Percentiles rank a stretch among this genome's conserved stretches.
Conservation (phyloP, 2,113 vertebrate species). For the Galeopterus variegatus region DNA sequence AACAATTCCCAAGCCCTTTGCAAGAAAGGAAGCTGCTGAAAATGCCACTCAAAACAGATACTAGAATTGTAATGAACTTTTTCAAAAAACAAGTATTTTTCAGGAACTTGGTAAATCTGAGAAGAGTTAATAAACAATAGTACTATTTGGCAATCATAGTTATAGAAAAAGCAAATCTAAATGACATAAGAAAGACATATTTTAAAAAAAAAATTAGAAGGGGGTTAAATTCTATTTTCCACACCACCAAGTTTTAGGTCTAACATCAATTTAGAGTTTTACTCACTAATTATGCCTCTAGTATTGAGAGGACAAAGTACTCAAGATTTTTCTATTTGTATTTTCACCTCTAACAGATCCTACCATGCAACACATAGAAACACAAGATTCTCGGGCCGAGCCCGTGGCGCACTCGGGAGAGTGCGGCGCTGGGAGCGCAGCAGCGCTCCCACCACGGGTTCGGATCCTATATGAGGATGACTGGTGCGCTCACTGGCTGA, state of each 20-base stretch:
- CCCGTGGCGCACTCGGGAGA: too few relatives aligned
- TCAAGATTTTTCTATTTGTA: constrained; percentile 51
- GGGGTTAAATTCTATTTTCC: constrained; percentile 43
- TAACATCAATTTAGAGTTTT: constrained; percentile 38
- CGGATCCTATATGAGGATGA: too few relatives aligned
- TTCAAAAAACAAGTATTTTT: constrained; percentile 27
- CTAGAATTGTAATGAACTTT: constrained; percentile 53
- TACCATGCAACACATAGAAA: neutral
- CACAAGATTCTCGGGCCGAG: constrained; percentile 32
- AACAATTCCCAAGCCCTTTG: constrained; percentile 64
- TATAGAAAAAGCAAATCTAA: constrained; percentile 49
- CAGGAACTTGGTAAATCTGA: constrained; percentile 48
- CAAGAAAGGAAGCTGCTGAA: constrained; percentile 57
- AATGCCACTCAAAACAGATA: neutral
- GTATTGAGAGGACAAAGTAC: neutral
- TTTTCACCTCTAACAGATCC: constrained; percentile 31
- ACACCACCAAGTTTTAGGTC: constrained; percentile 39
- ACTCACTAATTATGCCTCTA: constrained; percentile 47
- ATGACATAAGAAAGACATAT: neutral
- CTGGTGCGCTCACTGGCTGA: too few relatives aligned
- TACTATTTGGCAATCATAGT: constrained; percentile 2
- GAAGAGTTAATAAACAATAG: constrained; percentile 36
- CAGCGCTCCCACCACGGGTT: too few relatives aligned
- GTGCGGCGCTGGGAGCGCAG: too few relatives aligned
- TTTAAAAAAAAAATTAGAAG: constrained; percentile 52